These are phyloP conservation scores for Megaustenia siamemsis DNA, from an alignment of 2,888 invertebrate species.

Conservation along the genomic window DNA sequence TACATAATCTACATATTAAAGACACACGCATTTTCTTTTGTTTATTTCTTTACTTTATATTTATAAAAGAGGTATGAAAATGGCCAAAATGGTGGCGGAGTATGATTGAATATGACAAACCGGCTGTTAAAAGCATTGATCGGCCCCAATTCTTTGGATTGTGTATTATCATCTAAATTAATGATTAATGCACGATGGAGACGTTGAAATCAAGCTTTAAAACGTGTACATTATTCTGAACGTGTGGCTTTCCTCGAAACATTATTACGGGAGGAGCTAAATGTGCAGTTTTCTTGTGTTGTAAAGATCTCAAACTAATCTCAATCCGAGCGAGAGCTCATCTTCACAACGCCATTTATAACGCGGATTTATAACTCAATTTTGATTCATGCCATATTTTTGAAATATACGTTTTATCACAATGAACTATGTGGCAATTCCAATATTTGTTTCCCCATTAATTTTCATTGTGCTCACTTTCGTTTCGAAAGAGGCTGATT, in stretches of 20 bases:
- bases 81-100: background rate
- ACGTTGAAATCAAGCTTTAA: background rate
- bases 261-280: background rate
- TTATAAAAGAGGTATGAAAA: background rate
- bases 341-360: too few relatives aligned
- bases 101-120: slow-evolving; percentile 11
- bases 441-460: too few relatives aligned
- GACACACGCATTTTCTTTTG: background rate
- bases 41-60: too few relatives aligned
- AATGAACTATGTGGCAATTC: too few relatives aligned
- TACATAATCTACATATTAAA: background rate
- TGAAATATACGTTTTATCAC: too few relatives aligned
- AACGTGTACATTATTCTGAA: background rate
- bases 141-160: background rate
- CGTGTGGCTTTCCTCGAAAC: background rate
- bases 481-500: too few relatives aligned
- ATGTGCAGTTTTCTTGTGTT: background rate
- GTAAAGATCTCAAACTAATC: background rate
- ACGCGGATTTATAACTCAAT: too few relatives aligned
- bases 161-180: background rate
- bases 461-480: too few relatives aligned
- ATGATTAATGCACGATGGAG: background rate
- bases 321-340: background rate
- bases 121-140: background rate
- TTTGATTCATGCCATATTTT: too few relatives aligned